Evolutionary conservation across 2,797 vertebrate species (phyloP).

Genomic region (Arnoldichthys spilopterus): DNA sequence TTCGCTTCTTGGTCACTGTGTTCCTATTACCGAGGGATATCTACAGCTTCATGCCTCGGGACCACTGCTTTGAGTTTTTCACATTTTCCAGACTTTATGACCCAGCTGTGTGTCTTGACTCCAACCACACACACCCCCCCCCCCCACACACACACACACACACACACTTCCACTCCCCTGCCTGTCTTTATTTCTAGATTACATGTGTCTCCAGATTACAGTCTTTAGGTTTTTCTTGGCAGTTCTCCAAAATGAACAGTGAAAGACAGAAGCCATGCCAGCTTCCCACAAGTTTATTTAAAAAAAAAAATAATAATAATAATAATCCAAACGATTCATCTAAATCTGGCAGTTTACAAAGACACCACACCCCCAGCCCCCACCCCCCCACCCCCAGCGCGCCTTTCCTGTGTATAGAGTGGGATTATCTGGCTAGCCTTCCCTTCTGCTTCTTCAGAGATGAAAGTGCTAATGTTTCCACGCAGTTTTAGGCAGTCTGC

Average conservation of each 20-base stretch:
- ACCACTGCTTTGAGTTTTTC: not conserved
- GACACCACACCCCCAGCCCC: no score
- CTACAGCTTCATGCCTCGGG: not conserved
- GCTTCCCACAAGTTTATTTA: not conserved
- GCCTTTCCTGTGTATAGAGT: not conserved
- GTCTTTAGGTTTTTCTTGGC: not conserved
- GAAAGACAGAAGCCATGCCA: not conserved
- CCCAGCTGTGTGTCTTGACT: not conserved
- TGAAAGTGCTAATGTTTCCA: not conserved
- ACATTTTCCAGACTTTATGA: not conserved
- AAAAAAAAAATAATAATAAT: constrained; percentile 5
- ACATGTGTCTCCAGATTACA: not conserved
- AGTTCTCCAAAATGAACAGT: not conserved
- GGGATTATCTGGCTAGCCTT: not conserved
- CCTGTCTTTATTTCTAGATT: not conserved
- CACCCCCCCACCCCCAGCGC: no score
- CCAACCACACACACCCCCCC: no score
- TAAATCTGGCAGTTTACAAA: constrained; percentile 15
- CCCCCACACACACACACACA: no score
- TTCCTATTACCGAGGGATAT: not conserved
- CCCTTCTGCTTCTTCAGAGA: constrained; percentile 7
- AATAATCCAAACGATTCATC: not conserved
- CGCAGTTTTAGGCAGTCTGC: not conserved
- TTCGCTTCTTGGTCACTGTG: not conserved
- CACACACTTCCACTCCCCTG: no score